Conservation (phyloP, 1,140 invertebrate species). For the Caenorhabditis elegans region WBcel235 BX284606.5:5837001-5837500, state of each 20-base stretch:
- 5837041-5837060: no score
- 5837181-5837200: slow-evolving; percentile 19
- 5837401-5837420: no score
- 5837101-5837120: background rate
- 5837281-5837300: background rate
- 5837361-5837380: background rate
- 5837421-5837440: no score
- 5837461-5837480: no score
- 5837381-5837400: background rate
- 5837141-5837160: background rate
- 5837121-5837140: background rate
- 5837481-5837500: no score
- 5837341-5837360: background rate
- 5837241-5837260: background rate
- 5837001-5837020: no score
- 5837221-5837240: background rate
- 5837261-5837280: background rate
- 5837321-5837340: background rate
- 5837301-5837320: background rate
- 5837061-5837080: no score
- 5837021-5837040: no score
- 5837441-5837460: no score
- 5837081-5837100: no score
- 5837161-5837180: background rate
- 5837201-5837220: slow-evolving; percentile 14